Conservation (phyloP, 1,140 invertebrate species). For the Solen grandis region DNA sequence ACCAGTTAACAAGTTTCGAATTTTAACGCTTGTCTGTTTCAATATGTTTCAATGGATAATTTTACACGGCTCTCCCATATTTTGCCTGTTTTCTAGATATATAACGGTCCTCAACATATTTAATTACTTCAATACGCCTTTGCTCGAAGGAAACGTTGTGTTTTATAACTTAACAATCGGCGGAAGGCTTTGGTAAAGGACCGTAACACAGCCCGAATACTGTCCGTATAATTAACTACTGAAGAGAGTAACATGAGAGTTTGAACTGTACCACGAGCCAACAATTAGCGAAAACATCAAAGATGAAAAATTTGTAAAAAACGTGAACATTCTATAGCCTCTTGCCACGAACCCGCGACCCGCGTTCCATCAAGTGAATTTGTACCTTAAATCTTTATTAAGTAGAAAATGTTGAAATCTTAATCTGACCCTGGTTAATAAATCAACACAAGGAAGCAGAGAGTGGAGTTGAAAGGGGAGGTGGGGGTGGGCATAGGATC, state of each 20-base stretch:
- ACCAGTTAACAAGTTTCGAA: too few species aligned
- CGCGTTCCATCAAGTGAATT: constrained; percentile 2
- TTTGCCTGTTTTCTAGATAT: too few species aligned
- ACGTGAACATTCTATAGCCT: too few species aligned
- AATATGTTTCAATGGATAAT: constrained; percentile 4
- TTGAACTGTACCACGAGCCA: too few species aligned
- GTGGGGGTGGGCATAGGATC: too few species aligned
- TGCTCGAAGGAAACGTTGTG: neutral
- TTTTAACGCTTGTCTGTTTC: constrained; percentile 13
- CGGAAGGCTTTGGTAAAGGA: constrained; percentile 7
- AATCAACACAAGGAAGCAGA: too few species aligned
- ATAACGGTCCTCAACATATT: too few species aligned
- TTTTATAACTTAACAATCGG: neutral
- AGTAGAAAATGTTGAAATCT: constrained; percentile 11
- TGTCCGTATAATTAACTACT: constrained; percentile 15
- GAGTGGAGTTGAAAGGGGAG: too few species aligned
- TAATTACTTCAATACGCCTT: constrained; percentile 2
- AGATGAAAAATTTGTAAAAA: too few species aligned
- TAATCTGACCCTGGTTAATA: too few species aligned
- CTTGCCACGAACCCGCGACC: too few species aligned
- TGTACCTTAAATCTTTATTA: constrained; percentile 22
- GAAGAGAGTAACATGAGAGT: constrained; percentile 5
- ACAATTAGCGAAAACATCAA: too few species aligned
- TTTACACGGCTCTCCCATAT: neutral
- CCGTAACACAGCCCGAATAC: constrained; percentile 2